Percentiles rank a stretch among this genome's conserved stretches.
Conservation (phyloP, 2,113 vertebrate species). For the Vimba vimba region DNA sequence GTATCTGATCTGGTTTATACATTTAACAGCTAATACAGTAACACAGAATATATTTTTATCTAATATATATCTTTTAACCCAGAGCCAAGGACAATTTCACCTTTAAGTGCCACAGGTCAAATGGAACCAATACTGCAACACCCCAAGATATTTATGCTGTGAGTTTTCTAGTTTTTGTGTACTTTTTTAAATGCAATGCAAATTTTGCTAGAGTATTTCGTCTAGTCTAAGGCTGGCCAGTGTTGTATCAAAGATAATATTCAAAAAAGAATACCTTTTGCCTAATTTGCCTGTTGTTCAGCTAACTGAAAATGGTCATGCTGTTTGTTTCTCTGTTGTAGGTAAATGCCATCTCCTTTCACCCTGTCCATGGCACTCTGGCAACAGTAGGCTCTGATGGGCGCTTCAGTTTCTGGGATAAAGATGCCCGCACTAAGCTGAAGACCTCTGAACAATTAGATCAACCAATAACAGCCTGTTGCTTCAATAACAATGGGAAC, state of each 20-base stretch:
- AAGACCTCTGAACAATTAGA: constrained; percentile 98
- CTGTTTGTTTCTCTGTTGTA: constrained; percentile 59
- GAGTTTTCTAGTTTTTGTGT: constrained; percentile 59
- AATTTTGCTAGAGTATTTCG: not conserved
- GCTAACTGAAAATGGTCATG: not conserved
- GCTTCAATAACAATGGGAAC: constrained; percentile 96
- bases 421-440: constrained; percentile 96
- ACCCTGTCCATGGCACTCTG: constrained; percentile 95
- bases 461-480: constrained; percentile 95
- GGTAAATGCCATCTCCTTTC: constrained; percentile 98
- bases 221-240: not conserved
- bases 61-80: constrained; percentile 47
- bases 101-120: constrained; percentile 98
- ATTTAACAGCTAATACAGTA: not conserved
- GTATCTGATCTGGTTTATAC: not conserved
- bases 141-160: constrained; percentile 99
- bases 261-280: not conserved
- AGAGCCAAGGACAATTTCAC: constrained; percentile 99
- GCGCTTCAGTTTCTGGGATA: constrained; percentile 99
- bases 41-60: not conserved
- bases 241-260: not conserved
- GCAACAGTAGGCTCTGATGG: constrained; percentile 97
- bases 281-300: not conserved
- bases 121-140: constrained; percentile 96
- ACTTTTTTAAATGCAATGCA: not conserved